A percentile compares a stretch with the other conserved stretches of the same genome.
Evolutionary conservation across 2,797 vertebrate genomes (phyloP).

Genomic region (Rhyacichthys aspro): DNA sequence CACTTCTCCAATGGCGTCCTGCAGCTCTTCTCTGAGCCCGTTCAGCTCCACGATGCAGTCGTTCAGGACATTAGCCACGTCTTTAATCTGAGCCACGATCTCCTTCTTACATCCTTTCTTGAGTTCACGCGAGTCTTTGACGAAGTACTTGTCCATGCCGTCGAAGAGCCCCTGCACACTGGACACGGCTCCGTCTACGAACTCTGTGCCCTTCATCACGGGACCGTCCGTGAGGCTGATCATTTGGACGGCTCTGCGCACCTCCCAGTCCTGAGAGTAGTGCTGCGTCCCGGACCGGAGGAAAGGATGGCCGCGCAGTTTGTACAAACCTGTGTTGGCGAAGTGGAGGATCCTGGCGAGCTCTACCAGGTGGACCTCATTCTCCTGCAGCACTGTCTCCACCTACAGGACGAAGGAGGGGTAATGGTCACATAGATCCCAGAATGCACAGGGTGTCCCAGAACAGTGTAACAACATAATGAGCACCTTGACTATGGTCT

Average conservation of each 20-base stretch:
- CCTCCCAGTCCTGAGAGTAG: slow-evolving; percentile 75
- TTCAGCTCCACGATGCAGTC: slow-evolving; percentile 70
- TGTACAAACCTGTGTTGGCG: slow-evolving; percentile 67
- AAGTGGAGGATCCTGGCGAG: slow-evolving; percentile 69
- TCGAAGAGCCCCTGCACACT: slow-evolving; percentile 65
- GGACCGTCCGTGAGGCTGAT: slow-evolving; percentile 66
- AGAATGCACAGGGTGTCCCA: no score
- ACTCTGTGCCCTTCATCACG: slow-evolving; percentile 50
- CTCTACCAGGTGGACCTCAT: slow-evolving; percentile 67
- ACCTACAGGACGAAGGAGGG: slow-evolving; percentile 54
- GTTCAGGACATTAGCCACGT: slow-evolving; percentile 68
- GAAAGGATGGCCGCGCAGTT: slow-evolving; percentile 70
- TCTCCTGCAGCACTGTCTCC: slow-evolving; percentile 66
- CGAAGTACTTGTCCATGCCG: slow-evolving; percentile 78
- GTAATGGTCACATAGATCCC: no score
- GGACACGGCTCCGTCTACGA: slow-evolving; percentile 26
- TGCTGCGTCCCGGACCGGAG: slow-evolving; percentile 75
- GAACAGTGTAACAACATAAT: no score
- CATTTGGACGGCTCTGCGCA: slow-evolving; percentile 77
- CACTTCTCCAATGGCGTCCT: slow-evolving; percentile 62
- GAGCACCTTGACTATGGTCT: no score
- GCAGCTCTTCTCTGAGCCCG: slow-evolving; percentile 73
- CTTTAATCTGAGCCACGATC: slow-evolving; percentile 68
- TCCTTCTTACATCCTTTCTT: slow-evolving; percentile 75
- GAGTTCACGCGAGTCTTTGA: slow-evolving; percentile 74